Conservation (phyloP, 2,113 vertebrate genomes). For the Otis tarda region DNA sequence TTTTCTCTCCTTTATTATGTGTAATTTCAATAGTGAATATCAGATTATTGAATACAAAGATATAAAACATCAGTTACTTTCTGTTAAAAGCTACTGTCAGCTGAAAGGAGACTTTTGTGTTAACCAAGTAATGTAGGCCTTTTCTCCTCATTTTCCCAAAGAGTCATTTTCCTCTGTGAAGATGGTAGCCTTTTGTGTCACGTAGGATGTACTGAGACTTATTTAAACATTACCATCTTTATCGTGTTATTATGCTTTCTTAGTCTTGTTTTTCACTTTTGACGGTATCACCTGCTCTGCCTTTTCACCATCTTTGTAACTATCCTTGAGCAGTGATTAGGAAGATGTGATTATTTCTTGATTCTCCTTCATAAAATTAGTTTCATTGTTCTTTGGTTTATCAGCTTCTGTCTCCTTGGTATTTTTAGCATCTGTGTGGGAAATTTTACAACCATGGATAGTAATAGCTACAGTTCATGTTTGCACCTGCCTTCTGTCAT, state of each 20-base stretch:
- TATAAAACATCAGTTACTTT: background rate
- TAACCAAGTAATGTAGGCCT: background rate
- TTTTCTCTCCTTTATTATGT: background rate
- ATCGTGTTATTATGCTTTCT: background rate
- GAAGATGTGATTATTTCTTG: background rate
- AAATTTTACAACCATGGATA: background rate
- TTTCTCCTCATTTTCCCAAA: background rate
- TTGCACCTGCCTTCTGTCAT: background rate
- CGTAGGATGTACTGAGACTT: background rate
- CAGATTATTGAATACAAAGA: background rate
- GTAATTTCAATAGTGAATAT: slow-evolving; percentile 23
- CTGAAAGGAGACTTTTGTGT: background rate
- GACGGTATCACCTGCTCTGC: background rate
- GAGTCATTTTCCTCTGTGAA: background rate
- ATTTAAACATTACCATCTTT: background rate
- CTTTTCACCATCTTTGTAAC: background rate
- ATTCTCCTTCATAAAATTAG: background rate
- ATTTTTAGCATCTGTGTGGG: background rate
- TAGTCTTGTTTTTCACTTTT: background rate
- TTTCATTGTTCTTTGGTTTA: background rate
- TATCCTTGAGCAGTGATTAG: background rate
- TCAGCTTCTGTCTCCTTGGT: background rate
- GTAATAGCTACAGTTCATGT: background rate
- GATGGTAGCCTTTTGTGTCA: background rate
- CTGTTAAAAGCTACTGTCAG: background rate